Evolutionary conservation across 2,888 invertebrate genomes (phyloP).

Genomic region (Polymixis lichenea): DNA sequence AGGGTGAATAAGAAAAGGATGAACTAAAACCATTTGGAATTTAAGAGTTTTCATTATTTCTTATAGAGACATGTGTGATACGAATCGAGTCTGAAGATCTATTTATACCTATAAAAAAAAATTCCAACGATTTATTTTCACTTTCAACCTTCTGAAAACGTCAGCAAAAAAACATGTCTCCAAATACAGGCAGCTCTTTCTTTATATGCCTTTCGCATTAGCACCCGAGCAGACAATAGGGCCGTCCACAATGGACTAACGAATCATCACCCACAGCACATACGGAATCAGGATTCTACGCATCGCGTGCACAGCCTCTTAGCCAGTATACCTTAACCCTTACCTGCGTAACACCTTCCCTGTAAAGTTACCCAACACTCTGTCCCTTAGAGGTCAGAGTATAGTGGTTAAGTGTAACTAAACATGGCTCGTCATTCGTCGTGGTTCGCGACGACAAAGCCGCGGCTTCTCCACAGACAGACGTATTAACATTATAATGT

Average conservation of each 20-base stretch:
- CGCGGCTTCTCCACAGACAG: constrained; percentile 78
- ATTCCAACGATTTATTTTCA: no score
- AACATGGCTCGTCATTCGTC: constrained; percentile 81
- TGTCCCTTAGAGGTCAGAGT: constrained; percentile 59
- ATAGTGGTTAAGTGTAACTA: constrained; percentile 65
- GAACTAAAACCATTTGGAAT: background rate
- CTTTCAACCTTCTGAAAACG: background rate
- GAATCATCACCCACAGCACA: constrained; percentile 78
- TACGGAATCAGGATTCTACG: constrained; percentile 81
- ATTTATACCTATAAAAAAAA: no score
- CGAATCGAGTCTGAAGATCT: background rate
- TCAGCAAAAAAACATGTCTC: constrained; percentile 41
- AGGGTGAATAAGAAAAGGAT: background rate
- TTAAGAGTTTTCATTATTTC: background rate
- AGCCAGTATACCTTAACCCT: constrained; percentile 72
- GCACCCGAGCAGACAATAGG: constrained; percentile 69
- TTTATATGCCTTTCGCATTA: constrained; percentile 65
- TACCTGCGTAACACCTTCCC: constrained; percentile 34
- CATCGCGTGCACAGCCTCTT: constrained; percentile 73
- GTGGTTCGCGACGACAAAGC: constrained; percentile 82
- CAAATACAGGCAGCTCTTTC: constrained; percentile 48
- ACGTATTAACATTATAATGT: constrained; percentile 89
- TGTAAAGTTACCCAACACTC: constrained; percentile 3
- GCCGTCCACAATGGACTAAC: constrained; percentile 69
- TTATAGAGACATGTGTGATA: background rate